These are phyloP conservation scores for Xenopus laevis DNA, from an alignment of 2,113 vertebrate species.

Conservation along the genomic window DNA sequence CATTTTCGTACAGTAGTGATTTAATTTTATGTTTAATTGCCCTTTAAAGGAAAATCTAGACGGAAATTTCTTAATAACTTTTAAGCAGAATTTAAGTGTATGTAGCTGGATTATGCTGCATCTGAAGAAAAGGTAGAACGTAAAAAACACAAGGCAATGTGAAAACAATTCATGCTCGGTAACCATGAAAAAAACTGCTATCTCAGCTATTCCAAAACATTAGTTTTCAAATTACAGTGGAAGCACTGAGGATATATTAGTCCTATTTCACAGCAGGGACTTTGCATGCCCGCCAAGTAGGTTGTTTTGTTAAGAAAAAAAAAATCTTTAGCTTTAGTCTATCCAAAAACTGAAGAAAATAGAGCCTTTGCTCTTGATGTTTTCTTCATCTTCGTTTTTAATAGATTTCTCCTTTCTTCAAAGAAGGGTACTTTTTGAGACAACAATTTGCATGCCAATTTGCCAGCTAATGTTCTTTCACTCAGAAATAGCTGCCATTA, in stretches of 20 bases:
- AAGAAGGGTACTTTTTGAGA: conserved; percentile 11
- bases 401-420: conserved; percentile 10
- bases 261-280: conserved; percentile 26
- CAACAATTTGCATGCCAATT: conserved; percentile 13
- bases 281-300: background rate
- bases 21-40: no score
- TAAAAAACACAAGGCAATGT: background rate
- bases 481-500: background rate
- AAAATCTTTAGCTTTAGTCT: conserved; percentile 1
- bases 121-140: conserved; percentile 27
- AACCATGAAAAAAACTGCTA: background rate
- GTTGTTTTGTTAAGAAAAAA: conserved; percentile 20
- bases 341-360: conserved; percentile 12
- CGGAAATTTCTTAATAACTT: no score
- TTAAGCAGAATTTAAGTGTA: no score
- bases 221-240: conserved; percentile 38
- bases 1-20: no score
- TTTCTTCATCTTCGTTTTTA: conserved; percentile 2
- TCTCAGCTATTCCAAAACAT: conserved; percentile 41
- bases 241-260: conserved; percentile 29
- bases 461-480: conserved; percentile 21
- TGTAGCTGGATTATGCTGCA: background rate
- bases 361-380: background rate
- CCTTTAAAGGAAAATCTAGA: no score
- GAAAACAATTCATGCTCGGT: background rate